Percentiles rank a stretch among this genome's conserved stretches.
These are phyloP conservation scores for Paramormyrops kingsleyae DNA, from an alignment of 2,113 vertebrate species.

Conservation along the genomic window DNA sequence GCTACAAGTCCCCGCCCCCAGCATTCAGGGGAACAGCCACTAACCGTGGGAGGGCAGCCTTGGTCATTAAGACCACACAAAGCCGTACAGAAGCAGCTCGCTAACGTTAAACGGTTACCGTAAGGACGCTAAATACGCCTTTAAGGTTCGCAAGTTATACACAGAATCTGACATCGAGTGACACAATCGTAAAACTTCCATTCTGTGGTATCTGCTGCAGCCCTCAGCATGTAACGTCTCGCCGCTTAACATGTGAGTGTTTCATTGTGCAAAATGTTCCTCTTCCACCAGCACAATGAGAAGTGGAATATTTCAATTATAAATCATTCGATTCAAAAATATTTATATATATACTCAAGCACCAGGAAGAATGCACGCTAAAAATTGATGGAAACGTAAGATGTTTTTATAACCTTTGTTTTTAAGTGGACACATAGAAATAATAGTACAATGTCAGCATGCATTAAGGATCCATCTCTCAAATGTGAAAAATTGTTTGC, in stretches of 20 bases:
- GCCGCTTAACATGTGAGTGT: neutral
- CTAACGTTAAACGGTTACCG: neutral
- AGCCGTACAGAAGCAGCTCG: neutral
- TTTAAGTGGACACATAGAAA: neutral
- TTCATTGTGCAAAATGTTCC: neutral
- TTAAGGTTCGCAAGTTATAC: neutral
- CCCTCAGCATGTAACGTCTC: neutral
- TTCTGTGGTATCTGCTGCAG: neutral
- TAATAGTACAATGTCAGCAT: neutral
- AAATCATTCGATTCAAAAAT: neutral
- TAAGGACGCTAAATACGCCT: neutral
- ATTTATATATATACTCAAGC: neutral
- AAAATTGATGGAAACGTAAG: neutral
- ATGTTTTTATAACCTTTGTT: neutral
- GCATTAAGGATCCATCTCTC: slow-evolving; percentile 6
- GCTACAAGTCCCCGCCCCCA: slow-evolving; percentile 51
- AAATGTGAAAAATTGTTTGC: slow-evolving; percentile 12
- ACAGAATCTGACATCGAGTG: neutral
- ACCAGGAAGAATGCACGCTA: neutral
- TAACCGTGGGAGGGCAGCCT: slow-evolving; percentile 16
- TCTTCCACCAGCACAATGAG: neutral
- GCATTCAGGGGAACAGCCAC: slow-evolving; percentile 44
- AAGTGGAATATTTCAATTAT: neutral
- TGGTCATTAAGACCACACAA: slow-evolving; percentile 33
- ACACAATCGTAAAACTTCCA: neutral